Percentiles rank a stretch among this genome's conserved stretches.
phyloP scores from a whole-genome alignment of 1,140 invertebrate genomes.

The Ips typographus region DNA sequence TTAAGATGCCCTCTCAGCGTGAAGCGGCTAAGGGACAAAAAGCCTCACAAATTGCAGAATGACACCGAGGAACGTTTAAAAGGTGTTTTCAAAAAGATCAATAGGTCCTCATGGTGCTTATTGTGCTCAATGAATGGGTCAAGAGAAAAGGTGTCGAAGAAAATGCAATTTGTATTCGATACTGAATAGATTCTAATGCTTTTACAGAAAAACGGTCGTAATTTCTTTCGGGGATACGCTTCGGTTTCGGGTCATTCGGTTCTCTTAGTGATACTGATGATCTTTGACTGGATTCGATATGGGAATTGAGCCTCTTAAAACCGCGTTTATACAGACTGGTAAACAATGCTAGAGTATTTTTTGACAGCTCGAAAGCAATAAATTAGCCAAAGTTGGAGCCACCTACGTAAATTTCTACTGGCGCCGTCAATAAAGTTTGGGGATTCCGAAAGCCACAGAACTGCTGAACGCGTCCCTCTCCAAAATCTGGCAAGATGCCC shows the following conservation, averaged over 20 bases:
- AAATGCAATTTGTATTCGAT: slow-evolving; percentile 26
- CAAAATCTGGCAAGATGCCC: slow-evolving; percentile 3
- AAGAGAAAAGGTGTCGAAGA: slow-evolving; percentile 29
- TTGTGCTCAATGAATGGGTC: slow-evolving; percentile 23
- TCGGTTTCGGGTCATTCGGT: slow-evolving; percentile 28
- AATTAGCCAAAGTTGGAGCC: not conserved
- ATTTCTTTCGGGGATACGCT: slow-evolving; percentile 18
- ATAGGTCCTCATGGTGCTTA: slow-evolving; percentile 24
- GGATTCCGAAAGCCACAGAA: not conserved
- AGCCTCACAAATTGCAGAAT: slow-evolving; percentile 33
- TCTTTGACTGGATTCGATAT: slow-evolving; percentile 1
- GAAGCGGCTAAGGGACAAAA: slow-evolving; percentile 26
- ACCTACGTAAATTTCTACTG: slow-evolving; percentile 4
- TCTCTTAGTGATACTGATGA: slow-evolving; percentile 17
- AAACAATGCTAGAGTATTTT: not conserved
- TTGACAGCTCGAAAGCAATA: not conserved
- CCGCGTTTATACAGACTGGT: not conserved
- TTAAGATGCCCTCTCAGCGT: slow-evolving; percentile 33
- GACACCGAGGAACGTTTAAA: slow-evolving; percentile 28
- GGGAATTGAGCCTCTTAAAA: slow-evolving; percentile 2
- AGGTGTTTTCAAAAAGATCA: slow-evolving; percentile 30
- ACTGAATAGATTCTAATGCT: slow-evolving; percentile 25
- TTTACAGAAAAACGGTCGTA: slow-evolving; percentile 17
- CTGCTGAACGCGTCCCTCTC: not conserved
- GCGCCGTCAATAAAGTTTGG: not conserved